Evolutionary conservation across 2,888 invertebrate species (phyloP).

Genomic region (Drosophila leonis): DNA sequence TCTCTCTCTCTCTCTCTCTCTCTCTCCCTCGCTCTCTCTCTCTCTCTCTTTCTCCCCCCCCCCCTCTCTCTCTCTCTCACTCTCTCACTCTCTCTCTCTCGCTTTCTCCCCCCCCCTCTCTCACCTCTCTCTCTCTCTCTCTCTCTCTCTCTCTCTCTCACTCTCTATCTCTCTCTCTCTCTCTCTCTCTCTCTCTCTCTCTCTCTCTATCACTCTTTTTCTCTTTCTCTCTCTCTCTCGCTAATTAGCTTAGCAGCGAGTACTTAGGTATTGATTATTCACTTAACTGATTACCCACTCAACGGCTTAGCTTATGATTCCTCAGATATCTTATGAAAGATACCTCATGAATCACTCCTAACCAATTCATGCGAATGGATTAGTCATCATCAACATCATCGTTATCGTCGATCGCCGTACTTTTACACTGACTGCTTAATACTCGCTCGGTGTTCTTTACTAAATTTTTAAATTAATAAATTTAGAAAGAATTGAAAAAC

Average conservation of each 20-base stretch:
- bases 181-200: neutral
- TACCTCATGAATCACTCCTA: neutral
- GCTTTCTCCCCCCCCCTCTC: too few species aligned
- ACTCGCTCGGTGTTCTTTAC: neutral
- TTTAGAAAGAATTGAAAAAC: neutral
- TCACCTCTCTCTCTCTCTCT: too few species aligned
- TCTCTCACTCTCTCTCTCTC: too few species aligned
- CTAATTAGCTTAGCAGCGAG: neutral
- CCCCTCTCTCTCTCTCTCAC: too few species aligned
- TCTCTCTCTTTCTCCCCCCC: too few species aligned
- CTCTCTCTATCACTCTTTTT: neutral
- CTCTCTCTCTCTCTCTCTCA: too few species aligned
- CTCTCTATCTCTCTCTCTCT: too few species aligned
- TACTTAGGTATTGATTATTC: neutral
- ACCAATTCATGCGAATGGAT: neutral
- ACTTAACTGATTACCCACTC: neutral
- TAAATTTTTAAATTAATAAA: neutral
- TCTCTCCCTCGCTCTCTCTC: too few species aligned
- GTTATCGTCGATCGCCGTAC: neutral
- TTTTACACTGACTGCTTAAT: neutral
- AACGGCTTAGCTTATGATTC: neutral
- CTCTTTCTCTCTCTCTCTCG: too few species aligned
- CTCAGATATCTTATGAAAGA: neutral
- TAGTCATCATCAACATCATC: neutral
- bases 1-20: too few species aligned